phyloP scores from a whole-genome alignment of 2,113 vertebrate species.

The Leuciscus idus region DNA sequence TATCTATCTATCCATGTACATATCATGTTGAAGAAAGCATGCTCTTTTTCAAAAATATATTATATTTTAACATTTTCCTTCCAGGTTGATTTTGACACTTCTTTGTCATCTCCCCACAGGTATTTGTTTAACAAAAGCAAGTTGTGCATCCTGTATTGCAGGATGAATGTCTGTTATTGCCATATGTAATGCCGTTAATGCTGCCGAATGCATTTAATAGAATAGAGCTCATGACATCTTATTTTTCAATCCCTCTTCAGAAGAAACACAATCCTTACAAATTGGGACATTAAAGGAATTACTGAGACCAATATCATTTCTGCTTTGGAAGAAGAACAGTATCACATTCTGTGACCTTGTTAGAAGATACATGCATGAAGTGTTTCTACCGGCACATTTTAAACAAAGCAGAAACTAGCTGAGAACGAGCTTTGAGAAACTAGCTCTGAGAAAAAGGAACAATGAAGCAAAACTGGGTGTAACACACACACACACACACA shows the following conservation, averaged over 20 bases:
- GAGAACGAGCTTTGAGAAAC: neutral
- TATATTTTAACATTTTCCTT: neutral
- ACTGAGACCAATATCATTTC: slow-evolving; percentile 26
- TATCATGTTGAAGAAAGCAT: neutral
- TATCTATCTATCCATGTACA: too few relatives aligned
- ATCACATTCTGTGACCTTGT: slow-evolving; percentile 39
- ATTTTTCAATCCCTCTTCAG: slow-evolving; percentile 12
- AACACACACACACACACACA: neutral
- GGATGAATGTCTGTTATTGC: neutral
- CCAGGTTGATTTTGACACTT: neutral
- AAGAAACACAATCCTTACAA: slow-evolving; percentile 8
- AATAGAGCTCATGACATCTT: slow-evolving; percentile 2
- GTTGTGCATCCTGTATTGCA: neutral
- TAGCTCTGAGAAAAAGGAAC: slow-evolving; percentile 12
- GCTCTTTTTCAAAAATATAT: neutral
- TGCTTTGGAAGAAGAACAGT: slow-evolving; percentile 11
- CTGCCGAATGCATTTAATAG: neutral
- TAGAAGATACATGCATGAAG: slow-evolving; percentile 28
- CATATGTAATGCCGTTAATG: neutral
- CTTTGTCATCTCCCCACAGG: neutral
- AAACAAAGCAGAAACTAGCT: slow-evolving; percentile 23
- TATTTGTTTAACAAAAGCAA: neutral
- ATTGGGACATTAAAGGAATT: slow-evolving; percentile 1
- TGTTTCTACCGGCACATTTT: neutral
- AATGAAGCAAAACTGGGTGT: slow-evolving; percentile 27